A percentile compares a stretch with the other conserved stretches of the same genome.
phyloP scores from a whole-genome alignment of 2,113 vertebrate species.

The Leptodactylus fuscus region DNA sequence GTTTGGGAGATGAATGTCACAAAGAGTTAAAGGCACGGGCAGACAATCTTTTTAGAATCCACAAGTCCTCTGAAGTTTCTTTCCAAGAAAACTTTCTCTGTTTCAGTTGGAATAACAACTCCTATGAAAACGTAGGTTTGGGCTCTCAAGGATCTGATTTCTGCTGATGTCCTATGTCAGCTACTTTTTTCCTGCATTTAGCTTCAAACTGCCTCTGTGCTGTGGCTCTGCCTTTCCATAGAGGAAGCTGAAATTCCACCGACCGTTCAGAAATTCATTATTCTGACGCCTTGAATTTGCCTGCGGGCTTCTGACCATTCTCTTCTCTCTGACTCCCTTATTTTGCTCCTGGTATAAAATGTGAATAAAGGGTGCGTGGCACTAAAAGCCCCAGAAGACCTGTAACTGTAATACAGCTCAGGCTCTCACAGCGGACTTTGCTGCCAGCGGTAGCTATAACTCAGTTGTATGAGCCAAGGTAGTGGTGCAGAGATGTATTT shows the following conservation, averaged over 20 bases:
- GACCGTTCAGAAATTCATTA: slow-evolving; percentile 42
- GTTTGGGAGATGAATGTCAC: neutral
- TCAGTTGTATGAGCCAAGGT: slow-evolving; percentile 33
- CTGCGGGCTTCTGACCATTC: slow-evolving; percentile 38
- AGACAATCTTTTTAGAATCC: slow-evolving; percentile 44
- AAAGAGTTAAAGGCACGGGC: slow-evolving; percentile 43
- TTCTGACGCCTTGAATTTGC: slow-evolving; percentile 38
- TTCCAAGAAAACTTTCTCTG: slow-evolving; percentile 58
- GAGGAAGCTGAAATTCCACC: slow-evolving; percentile 39
- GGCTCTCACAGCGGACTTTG: neutral
- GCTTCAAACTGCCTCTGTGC: slow-evolving; percentile 44
- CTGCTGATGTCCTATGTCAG: slow-evolving; percentile 54
- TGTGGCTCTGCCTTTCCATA: slow-evolving; percentile 46
- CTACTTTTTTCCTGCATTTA: slow-evolving; percentile 53
- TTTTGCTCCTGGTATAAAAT: slow-evolving; percentile 30
- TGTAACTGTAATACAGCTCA: slow-evolving; percentile 44
- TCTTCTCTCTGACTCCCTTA: neutral
- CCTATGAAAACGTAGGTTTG: slow-evolving; percentile 55
- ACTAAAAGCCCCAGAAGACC: slow-evolving; percentile 42
- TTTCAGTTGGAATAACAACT: slow-evolving; percentile 59
- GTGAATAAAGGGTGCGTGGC: slow-evolving; percentile 36
- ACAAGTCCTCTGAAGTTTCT: slow-evolving; percentile 51
- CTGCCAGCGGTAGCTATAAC: slow-evolving; percentile 48
- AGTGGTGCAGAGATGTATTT: slow-evolving; percentile 51
- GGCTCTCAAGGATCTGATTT: slow-evolving; percentile 56